These are phyloP conservation scores for Criorhina ranunculi DNA, from an alignment of 2,888 invertebrate species.

Conservation along the genomic window DNA sequence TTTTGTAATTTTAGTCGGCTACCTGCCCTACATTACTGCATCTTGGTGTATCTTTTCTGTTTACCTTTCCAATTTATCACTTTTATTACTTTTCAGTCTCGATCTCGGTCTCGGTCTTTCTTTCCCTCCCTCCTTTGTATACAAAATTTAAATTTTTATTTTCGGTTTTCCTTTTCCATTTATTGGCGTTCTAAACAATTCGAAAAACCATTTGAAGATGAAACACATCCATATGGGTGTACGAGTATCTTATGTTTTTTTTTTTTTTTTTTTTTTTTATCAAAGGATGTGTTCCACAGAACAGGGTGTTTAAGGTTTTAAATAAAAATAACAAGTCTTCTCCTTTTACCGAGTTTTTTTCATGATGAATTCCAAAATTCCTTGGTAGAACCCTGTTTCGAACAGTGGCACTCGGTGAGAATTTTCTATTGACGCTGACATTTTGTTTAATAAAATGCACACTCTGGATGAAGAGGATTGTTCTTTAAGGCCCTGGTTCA, in stretches of 20 bases:
- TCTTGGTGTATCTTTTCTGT: conserved; percentile 13
- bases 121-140: background rate
- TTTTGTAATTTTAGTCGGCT: background rate
- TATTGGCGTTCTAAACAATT: conserved; percentile 69
- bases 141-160: conserved; percentile 41
- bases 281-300: conserved; percentile 9
- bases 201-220: conserved; percentile 27
- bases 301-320: too few relatives aligned
- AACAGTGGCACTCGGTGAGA: too few relatives aligned
- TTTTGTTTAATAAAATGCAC: too few relatives aligned
- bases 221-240: conserved; percentile 20
- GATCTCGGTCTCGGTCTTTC: too few relatives aligned
- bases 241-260: conserved; percentile 3
- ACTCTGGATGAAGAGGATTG: too few relatives aligned
- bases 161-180: conserved; percentile 34
- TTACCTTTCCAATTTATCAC: conserved; percentile 36
- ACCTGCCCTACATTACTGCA: conserved; percentile 27
- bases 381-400: too few relatives aligned
- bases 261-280: conserved; percentile 30
- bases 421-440: too few relatives aligned
- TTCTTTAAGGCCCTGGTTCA: too few relatives aligned
- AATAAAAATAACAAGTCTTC: too few relatives aligned
- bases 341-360: too few relatives aligned
- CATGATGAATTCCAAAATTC: too few relatives aligned
- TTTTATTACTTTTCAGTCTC: conserved; percentile 19